These are phyloP conservation scores for Pyrrhia umbra DNA, from an alignment of 2,888 invertebrate genomes.

Conservation along the genomic window DNA sequence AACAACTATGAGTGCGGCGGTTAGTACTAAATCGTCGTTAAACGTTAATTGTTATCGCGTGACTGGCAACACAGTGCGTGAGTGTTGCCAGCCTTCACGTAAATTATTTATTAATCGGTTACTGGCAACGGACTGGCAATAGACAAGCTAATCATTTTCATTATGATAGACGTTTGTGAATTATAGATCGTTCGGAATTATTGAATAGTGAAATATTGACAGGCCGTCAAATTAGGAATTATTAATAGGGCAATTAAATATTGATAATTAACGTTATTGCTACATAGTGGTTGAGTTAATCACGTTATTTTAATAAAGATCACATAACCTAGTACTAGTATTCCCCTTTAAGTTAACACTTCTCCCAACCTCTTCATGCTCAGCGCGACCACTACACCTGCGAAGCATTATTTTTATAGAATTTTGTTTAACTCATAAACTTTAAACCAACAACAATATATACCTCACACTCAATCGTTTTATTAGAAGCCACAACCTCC, in stretches of 20 bases:
- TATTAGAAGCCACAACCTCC: too few species aligned
- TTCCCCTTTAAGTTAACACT: too few species aligned
- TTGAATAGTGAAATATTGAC: slow-evolving; percentile 33
- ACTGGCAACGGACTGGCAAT: slow-evolving; percentile 44
- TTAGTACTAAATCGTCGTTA: slow-evolving; percentile 45
- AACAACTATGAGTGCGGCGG: slow-evolving; percentile 6
- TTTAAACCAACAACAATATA: too few species aligned
- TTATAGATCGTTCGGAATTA: slow-evolving; percentile 28
- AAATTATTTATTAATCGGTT: slow-evolving; percentile 60
- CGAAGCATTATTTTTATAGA: too few species aligned
- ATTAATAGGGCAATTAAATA: slow-evolving; percentile 15
- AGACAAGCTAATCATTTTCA: slow-evolving; percentile 49
- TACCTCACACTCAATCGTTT: background rate
- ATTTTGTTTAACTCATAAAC: too few species aligned
- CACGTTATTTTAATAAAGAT: background rate
- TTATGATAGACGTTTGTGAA: slow-evolving; percentile 46
- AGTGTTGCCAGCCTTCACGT: slow-evolving; percentile 43
- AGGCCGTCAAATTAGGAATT: slow-evolving; percentile 2
- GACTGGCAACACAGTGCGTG: slow-evolving; percentile 45
- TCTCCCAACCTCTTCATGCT: too few species aligned
- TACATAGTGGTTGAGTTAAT: background rate
- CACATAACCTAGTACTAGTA: too few species aligned
- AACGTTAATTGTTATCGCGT: slow-evolving; percentile 56
- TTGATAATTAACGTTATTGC: background rate
- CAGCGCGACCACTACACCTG: too few species aligned